phyloP scores from a whole-genome alignment of 2,888 invertebrate genomes.

The Anagyrus pseudococci region DNA sequence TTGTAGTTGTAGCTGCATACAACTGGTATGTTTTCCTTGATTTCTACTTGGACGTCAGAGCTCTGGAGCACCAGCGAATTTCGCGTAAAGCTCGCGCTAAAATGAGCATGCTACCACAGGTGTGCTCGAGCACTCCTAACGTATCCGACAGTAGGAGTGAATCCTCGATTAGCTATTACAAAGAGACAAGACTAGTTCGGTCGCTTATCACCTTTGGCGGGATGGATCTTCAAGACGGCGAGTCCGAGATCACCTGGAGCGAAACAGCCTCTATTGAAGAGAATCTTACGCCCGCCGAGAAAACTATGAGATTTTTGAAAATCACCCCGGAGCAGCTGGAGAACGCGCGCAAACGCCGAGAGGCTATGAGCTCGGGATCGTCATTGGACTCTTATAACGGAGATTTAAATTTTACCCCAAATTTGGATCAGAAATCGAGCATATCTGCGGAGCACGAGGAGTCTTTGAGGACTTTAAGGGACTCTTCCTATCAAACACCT shows the following conservation, averaged over 20 bases:
- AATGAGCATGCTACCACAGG: neutral
- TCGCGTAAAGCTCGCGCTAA: neutral
- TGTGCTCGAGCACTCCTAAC: conserved; percentile 13
- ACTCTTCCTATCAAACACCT: no score
- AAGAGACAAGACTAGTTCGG: neutral
- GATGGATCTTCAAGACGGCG: no score
- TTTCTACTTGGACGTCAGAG: conserved; percentile 43
- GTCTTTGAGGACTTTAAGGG: neutral
- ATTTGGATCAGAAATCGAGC: neutral
- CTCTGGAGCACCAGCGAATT: conserved; percentile 4
- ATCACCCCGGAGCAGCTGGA: conserved; percentile 43
- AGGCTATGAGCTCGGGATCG: neutral
- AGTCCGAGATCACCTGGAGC: conserved; percentile 37
- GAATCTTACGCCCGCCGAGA: conserved; percentile 43
- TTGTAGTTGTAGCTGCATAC: conserved; percentile 46
- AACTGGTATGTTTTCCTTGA: conserved; percentile 48
- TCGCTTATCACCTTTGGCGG: conserved; percentile 44
- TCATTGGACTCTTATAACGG: no score
- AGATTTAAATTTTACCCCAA: no score
- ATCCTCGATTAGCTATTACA: neutral
- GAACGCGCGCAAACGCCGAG: neutral
- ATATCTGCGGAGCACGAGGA: neutral
- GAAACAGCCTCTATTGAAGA: conserved; percentile 32
- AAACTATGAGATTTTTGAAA: conserved; percentile 45
- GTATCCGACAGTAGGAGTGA: conserved; percentile 1